phyloP scores from a whole-genome alignment of 2,797 vertebrate genomes.

The Cetoscarus ocellatus region DNA sequence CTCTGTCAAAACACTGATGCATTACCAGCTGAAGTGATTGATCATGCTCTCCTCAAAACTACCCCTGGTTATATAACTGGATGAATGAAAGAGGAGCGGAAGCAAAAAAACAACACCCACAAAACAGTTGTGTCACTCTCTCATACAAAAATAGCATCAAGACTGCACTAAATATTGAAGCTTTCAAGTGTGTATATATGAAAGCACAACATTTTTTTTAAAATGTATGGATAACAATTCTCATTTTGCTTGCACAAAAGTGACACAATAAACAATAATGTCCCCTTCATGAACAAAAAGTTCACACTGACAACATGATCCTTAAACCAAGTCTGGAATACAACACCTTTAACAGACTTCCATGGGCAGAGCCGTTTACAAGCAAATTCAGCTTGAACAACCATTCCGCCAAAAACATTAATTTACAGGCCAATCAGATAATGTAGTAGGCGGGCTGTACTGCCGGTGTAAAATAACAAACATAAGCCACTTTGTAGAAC shows the following conservation, averaged over 20 bases:
- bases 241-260: not conserved
- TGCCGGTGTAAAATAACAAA: no score
- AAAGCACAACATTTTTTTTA: no score
- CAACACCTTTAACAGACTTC: not conserved
- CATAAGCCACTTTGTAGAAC: no score
- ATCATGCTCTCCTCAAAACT: constrained; percentile 42
- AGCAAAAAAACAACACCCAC: constrained; percentile 52
- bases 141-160: not conserved
- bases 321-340: not conserved
- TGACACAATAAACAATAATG: not conserved
- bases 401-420: no score
- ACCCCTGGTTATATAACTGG: constrained; percentile 57
- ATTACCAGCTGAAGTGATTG: constrained; percentile 43
- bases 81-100: constrained; percentile 47
- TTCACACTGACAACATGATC: not conserved
- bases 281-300: not conserved
- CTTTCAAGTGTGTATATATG: not conserved
- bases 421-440: no score
- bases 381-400: no score
- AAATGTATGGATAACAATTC: not conserved
- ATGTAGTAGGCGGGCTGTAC: no score
- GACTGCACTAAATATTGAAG: not conserved
- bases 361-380: no score
- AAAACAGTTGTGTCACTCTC: constrained; percentile 41
- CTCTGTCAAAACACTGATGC: constrained; percentile 27